A percentile compares a stretch with the other conserved stretches of the same genome.
Evolutionary conservation across 2,113 vertebrate species (phyloP).

Genomic region (Salvelinus namaycush): DNA sequence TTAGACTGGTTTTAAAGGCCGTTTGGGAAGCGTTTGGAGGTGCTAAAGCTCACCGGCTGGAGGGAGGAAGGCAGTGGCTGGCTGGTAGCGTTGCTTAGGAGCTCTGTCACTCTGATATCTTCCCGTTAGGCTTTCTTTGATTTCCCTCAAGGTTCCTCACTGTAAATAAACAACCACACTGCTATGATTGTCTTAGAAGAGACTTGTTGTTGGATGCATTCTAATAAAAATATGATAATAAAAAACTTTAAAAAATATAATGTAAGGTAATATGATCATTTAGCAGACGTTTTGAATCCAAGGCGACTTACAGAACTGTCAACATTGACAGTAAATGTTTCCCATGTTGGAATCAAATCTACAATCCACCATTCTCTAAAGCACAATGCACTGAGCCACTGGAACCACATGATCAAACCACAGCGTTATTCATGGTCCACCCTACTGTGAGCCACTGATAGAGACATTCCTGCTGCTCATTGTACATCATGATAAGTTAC

Average conservation of each 20-base stretch:
- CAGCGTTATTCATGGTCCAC: slow-evolving; percentile 23
- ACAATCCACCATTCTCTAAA: too few species aligned
- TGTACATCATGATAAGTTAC: slow-evolving; percentile 73
- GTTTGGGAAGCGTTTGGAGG: slow-evolving; percentile 72
- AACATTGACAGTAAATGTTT: neutral
- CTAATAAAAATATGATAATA: too few species aligned
- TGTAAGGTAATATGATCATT: too few species aligned
- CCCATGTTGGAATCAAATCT: too few species aligned
- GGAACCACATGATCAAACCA: too few species aligned
- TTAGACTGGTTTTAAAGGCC: slow-evolving; percentile 68
- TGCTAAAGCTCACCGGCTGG: slow-evolving; percentile 67
- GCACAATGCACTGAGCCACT: too few species aligned
- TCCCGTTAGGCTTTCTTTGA: slow-evolving; percentile 51
- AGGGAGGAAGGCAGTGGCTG: slow-evolving; percentile 4
- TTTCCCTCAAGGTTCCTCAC: slow-evolving; percentile 49
- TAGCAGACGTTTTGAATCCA: neutral
- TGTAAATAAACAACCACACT: slow-evolving; percentile 53
- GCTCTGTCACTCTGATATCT: slow-evolving; percentile 62
- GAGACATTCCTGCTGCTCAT: slow-evolving; percentile 68
- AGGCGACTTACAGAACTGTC: neutral
- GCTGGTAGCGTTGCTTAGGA: slow-evolving; percentile 36
- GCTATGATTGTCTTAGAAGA: slow-evolving; percentile 18
- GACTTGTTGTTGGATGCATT: too few species aligned
- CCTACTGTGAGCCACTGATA: slow-evolving; percentile 50
- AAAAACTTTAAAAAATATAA: too few species aligned